Base-by-base conservation (phyloP, 1,140 invertebrate species). In the Homarus americanus region DNA sequence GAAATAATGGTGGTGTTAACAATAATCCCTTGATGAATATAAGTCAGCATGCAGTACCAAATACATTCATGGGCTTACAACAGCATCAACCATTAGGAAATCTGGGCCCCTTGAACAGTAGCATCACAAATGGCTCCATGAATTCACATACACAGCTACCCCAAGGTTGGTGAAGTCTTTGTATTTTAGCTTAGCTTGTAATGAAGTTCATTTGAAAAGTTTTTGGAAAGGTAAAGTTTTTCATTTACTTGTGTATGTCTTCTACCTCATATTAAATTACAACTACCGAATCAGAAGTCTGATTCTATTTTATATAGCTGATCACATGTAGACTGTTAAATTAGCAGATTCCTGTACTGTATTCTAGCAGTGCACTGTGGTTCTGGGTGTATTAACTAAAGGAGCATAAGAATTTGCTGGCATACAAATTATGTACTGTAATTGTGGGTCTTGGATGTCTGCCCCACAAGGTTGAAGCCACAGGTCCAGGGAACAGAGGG, bases 61-160 rank as follows among this genome's bases (percentile, higher is more conserved):
- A 84, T 41, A 24, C 82, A 40, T 32, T 69, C 0, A 7, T 84
- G 1, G 66, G 40, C 15, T 38, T 84, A 24, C 82, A 84, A 28
- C 80, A 83, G 17, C 82, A 84, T 15, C 82, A 84, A 63, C 24
- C 5, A 15, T 49, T 66, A 32, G 63, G 63, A 28, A 66, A 28
- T 32, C 7, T n/a, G 63, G 28, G 63, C 12, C 4, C 63, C n/a
- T 20, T 63, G 7, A 66, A 41, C 41, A 28, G 36, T 38, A 28
- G 24, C 58, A 34, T 28, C 58, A 34, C 82, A 84, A 84, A 72
- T 40, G 58, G 63, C 36, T 72, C 66, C 5, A 32, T 24, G 1
- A 0, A 7, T 3, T 78, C 76, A 49, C 41, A 41, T 44, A 3
- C 76, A 1, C 76, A 79, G 38, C 5, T 79, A 24, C 24, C 76